Percentiles rank a stretch among this genome's conserved stretches.
Evolutionary conservation across 1,140 invertebrate species (phyloP).

Genomic region (Drosophila tristis): DNA sequence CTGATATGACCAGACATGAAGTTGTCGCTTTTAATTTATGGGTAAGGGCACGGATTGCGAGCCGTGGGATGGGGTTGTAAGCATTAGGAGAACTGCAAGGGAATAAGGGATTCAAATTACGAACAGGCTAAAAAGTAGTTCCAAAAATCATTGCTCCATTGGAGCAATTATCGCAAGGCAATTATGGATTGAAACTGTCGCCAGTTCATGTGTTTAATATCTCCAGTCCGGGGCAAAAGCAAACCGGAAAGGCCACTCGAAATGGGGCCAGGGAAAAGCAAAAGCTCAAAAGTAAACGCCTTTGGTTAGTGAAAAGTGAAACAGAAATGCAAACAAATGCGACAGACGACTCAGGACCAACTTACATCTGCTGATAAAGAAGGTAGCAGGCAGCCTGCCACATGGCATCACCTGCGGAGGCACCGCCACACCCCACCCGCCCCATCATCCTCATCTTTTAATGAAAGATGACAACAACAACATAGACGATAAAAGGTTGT

Average conservation of each 20-base stretch:
- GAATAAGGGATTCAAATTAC: no score
- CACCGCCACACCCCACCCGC: neutral
- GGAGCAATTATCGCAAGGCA: no score
- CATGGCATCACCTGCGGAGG: neutral
- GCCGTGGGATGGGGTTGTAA: no score
- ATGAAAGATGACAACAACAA: slow-evolving; percentile 79
- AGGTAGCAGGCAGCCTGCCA: slow-evolving; percentile 33
- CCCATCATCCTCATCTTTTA: slow-evolving; percentile 44
- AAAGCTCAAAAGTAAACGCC: slow-evolving; percentile 67
- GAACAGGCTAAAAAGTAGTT: no score
- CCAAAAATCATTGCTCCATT: no score
- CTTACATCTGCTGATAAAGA: slow-evolving; percentile 81
- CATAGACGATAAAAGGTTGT: slow-evolving; percentile 72
- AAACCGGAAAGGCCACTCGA: slow-evolving; percentile 51
- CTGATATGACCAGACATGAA: neutral
- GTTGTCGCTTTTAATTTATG: slow-evolving; percentile 1
- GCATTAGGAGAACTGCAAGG: no score
- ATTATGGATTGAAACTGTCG: neutral
- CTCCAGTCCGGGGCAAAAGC: slow-evolving; percentile 16
- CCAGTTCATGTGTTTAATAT: slow-evolving; percentile 2
- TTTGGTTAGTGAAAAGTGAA: slow-evolving; percentile 76
- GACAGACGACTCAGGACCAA: slow-evolving; percentile 41
- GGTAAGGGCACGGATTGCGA: no score
- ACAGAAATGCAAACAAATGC: slow-evolving; percentile 77
- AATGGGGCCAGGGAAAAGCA: slow-evolving; percentile 66